phyloP scores from a whole-genome alignment of 1,140 invertebrate genomes.

The Drosophila mayri region DNA sequence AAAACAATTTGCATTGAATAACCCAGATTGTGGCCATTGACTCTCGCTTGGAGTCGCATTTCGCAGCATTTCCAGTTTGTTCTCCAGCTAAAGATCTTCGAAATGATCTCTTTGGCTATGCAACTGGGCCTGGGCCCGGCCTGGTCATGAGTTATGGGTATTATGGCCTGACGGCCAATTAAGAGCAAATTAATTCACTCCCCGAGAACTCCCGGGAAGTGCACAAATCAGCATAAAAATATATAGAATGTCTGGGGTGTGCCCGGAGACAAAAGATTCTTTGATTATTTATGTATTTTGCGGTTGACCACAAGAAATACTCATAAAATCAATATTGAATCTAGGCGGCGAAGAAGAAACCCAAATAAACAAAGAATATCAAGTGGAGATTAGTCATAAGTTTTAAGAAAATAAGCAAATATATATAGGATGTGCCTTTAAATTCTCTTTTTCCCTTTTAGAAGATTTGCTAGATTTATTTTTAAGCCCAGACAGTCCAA shows the following conservation, averaged over 20 bases:
- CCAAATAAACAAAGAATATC: neutral
- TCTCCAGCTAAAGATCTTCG: conserved; percentile 36
- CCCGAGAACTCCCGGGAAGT: conserved; percentile 6
- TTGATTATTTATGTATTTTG: conserved; percentile 17
- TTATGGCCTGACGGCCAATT: conserved; percentile 35
- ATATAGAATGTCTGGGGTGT: conserved; percentile 11
- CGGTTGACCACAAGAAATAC: conserved; percentile 20
- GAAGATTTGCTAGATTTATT: neutral
- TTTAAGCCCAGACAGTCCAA: conserved; percentile 15
- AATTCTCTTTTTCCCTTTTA: neutral
- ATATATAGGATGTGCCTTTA: neutral
- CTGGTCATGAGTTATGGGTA: conserved; percentile 28
- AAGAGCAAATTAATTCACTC: conserved; percentile 46
- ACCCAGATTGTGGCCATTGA: conserved; percentile 60
- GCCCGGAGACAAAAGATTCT: conserved; percentile 24
- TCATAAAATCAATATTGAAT: conserved; percentile 18
- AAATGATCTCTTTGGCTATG: conserved; percentile 41
- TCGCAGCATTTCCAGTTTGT: conserved; percentile 48
- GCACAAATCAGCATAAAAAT: conserved; percentile 25
- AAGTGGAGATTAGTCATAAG: neutral
- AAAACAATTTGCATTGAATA: conserved; percentile 55
- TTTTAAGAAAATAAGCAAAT: neutral
- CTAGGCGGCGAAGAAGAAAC: conserved; percentile 2
- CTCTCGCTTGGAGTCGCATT: conserved; percentile 36
- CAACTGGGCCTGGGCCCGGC: conserved; percentile 34